Percentiles rank a stretch among this genome's conserved stretches.
phyloP scores from a whole-genome alignment of 2,113 vertebrate genomes.

The Corythornis madagascariensis region DNA sequence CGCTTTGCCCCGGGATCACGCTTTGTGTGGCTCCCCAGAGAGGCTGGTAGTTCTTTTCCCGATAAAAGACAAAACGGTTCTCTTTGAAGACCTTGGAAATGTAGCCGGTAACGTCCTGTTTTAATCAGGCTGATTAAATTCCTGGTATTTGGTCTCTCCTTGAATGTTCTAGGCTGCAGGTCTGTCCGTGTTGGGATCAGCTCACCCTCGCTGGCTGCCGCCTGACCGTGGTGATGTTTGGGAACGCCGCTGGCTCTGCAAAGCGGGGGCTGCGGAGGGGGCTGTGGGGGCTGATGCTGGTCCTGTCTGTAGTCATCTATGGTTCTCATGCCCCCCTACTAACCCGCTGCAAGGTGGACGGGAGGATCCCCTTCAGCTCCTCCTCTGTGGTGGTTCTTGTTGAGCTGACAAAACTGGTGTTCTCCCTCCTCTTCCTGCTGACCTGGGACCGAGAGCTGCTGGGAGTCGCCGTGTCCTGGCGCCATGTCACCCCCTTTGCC shows the following conservation, averaged over 20 bases:
- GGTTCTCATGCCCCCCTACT: slow-evolving; percentile 92
- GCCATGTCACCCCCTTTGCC: slow-evolving; percentile 78
- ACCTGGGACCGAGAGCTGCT: slow-evolving; percentile 3
- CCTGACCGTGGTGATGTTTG: slow-evolving; percentile 70
- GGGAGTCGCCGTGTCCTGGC: neutral
- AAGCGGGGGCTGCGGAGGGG: slow-evolving; percentile 21
- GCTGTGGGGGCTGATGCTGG: slow-evolving; percentile 82
- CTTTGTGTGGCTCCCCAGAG: neutral
- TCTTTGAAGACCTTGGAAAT: neutral
- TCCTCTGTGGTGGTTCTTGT: slow-evolving; percentile 87
- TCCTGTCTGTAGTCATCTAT: slow-evolving; percentile 84
- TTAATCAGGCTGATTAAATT: slow-evolving; percentile 29
- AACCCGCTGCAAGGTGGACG: slow-evolving; percentile 82
- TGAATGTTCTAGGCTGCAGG: neutral
- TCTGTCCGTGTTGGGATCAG: neutral
- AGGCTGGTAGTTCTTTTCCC: neutral
- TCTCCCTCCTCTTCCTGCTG: slow-evolving; percentile 78
- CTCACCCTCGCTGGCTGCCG: neutral
- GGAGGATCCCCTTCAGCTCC: slow-evolving; percentile 86
- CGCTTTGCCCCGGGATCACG: neutral
- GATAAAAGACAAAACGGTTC: neutral
- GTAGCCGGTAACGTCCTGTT: neutral
- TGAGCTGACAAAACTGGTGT: slow-evolving; percentile 82
- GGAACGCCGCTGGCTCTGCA: slow-evolving; percentile 14
- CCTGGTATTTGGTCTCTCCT: neutral